phyloP scores from a whole-genome alignment of 1,140 invertebrate genomes.

The Zaprionus taronus region DNA sequence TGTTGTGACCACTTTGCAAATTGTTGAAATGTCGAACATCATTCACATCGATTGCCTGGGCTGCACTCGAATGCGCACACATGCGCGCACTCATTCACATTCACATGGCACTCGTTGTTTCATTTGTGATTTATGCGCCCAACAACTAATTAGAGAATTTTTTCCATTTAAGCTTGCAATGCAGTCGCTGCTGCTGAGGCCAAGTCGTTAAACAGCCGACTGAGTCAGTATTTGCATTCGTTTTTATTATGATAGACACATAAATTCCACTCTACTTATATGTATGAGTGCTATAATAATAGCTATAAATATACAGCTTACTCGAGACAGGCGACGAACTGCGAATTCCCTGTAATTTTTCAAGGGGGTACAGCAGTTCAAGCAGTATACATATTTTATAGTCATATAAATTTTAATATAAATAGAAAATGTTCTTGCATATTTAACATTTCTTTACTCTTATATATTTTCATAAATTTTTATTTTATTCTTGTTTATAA shows the following conservation, averaged over 20 bases:
- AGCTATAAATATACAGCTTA: constrained; percentile 3
- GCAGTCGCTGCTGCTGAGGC: constrained; percentile 45
- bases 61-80: constrained; percentile 6
- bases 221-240: constrained; percentile 50
- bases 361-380: background rate
- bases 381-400: too few species aligned
- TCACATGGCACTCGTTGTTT: constrained; percentile 43
- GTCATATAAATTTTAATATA: too few species aligned
- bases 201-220: constrained; percentile 48
- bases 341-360: constrained; percentile 24
- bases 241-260: constrained; percentile 51
- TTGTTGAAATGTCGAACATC: constrained; percentile 53
- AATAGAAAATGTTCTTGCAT: too few species aligned
- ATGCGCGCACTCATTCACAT: constrained; percentile 18
- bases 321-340: constrained; percentile 4
- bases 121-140: constrained; percentile 74
- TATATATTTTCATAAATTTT: too few species aligned
- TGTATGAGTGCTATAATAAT: constrained; percentile 19
- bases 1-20: constrained; percentile 56
- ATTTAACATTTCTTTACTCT: too few species aligned
- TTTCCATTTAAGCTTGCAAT: constrained; percentile 61
- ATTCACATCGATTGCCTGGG: constrained; percentile 16
- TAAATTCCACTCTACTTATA: constrained; percentile 26
- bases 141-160: constrained; percentile 76
- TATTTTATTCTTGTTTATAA: too few species aligned